Conservation (phyloP, 2,113 vertebrate species). For the Takifugu flavidus region DNA sequence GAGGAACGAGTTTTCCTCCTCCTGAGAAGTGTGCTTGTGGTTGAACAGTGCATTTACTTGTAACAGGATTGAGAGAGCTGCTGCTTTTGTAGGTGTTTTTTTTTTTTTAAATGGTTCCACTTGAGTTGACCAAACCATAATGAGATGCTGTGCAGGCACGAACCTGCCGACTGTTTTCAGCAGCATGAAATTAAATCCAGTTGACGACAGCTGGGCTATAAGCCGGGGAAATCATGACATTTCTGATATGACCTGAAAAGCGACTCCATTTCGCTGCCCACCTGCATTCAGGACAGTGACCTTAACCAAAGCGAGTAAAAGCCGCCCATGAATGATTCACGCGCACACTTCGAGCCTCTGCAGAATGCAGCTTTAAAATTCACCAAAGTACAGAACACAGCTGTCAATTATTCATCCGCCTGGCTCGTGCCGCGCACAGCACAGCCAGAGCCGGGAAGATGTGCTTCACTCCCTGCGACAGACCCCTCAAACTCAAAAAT, state of each 20-base stretch:
- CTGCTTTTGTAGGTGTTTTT: not conserved
- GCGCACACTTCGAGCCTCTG: conserved; percentile 71
- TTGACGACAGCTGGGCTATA: conserved; percentile 11
- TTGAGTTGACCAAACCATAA: not conserved
- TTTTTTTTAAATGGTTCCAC: conserved; percentile 9
- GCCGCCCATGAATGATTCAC: conserved; percentile 77
- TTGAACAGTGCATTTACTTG: not conserved
- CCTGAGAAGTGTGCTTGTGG: not conserved
- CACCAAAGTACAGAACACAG: conserved; percentile 74
- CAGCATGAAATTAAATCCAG: conserved; percentile 15
- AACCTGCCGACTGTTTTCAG: not conserved
- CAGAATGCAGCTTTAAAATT: conserved; percentile 75
- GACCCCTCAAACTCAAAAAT: conserved; percentile 22
- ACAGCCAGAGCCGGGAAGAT: no score
- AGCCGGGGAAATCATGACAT: not conserved
- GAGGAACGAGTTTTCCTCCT: not conserved
- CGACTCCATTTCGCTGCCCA: conserved; percentile 19
- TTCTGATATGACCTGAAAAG: not conserved
- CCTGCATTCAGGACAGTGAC: conserved; percentile 64
- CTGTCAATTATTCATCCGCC: conserved; percentile 75
- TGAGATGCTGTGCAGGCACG: not conserved
- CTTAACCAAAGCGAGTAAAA: conserved; percentile 73
- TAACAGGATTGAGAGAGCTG: not conserved
- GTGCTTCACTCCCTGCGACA: conserved; percentile 32
- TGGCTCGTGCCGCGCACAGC: not conserved